Base-by-base conservation (phyloP, 2,113 vertebrate species). In the Coregonus clupeaformis region DNA sequence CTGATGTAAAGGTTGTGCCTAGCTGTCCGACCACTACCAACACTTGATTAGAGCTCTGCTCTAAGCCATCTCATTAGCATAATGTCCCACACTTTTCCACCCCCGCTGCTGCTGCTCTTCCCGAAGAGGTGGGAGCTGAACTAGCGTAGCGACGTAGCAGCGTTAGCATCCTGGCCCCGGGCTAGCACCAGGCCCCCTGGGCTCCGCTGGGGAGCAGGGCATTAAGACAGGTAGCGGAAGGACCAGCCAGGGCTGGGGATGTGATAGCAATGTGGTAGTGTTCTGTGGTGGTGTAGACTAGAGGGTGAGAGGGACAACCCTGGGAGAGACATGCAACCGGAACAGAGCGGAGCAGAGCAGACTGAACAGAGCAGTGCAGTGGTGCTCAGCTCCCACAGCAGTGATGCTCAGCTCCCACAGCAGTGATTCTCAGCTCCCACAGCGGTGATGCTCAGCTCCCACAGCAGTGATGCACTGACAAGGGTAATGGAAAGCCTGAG, bases 21-120 rank as follows among this genome's bases (percentile, higher is more conserved):
- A 32, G 60, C 18, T 59, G 12, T 57, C 55, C 60, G 30, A 62
- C 24, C 64, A 30, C 68, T 75, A 67, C 45, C 79, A 14, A 36
- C 29, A 52, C 65, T 47, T 71, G 77, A 73, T 77, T 79, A 59
- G 74, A 69, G 27, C 49, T 77, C n/a, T 66, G 78, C 57, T 72
- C 74, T 81, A 32, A 55, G 71, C 32, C 63, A 60, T 57, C 47
- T 45, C 76, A 76, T 78, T 81, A 78, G 62, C 76, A 76, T 42
- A 42, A 42, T 71, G 68, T 47, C 65, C 52, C 57, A 57, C 29
- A 73, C 75, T 76, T 45, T 66, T 25, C 27, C 57, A 16, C 57
- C 57, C 2, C 36, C 9, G 36, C 9, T 42, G 36, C 20, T n/a
- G 6, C 22, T 30, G 25, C 30, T 20, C 69, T 60, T 36, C 12